Evolutionary conservation across 1,140 invertebrate genomes (phyloP).

Genomic region (Trichomalopsis sarcophagae): DNA sequence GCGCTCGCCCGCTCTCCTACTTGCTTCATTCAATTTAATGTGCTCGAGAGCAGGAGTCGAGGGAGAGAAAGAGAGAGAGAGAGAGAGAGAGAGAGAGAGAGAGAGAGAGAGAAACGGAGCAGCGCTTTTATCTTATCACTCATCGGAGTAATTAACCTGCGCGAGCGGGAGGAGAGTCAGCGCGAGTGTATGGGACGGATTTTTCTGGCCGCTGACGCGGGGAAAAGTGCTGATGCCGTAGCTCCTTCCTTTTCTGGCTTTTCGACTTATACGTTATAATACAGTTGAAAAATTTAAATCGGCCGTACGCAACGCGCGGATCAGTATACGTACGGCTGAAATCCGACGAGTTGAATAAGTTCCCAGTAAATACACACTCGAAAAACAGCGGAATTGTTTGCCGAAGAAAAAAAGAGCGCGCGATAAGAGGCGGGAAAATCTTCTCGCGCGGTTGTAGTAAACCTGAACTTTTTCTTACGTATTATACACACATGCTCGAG

Average conservation of each 20-base stretch:
- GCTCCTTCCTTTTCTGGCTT: too few relatives aligned
- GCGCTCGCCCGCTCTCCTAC: background rate
- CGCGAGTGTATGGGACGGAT: background rate
- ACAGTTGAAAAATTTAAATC: background rate
- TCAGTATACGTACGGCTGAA: too few relatives aligned
- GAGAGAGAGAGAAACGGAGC: background rate
- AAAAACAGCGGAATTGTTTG: constrained; percentile 5
- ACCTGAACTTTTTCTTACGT: background rate
- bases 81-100: background rate
- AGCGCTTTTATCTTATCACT: constrained; percentile 50
- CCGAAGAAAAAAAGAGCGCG: background rate
- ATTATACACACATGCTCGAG: background rate
- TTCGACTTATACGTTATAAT: too few relatives aligned
- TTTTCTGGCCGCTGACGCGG: constrained; percentile 21
- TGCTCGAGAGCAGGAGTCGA: background rate
- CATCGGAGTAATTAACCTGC: constrained; percentile 46
- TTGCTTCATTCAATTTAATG: constrained; percentile 39
- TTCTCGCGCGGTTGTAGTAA: background rate
- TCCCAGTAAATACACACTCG: background rate
- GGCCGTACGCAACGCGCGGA: background rate
- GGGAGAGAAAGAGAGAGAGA: background rate
- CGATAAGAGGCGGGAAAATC: constrained; percentile 11
- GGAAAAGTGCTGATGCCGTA: constrained; percentile 35
- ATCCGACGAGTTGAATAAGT: background rate
- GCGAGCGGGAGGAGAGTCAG: constrained; percentile 9